phyloP scores from a whole-genome alignment of 2,113 vertebrate genomes.

The Canis aureus region DNA sequence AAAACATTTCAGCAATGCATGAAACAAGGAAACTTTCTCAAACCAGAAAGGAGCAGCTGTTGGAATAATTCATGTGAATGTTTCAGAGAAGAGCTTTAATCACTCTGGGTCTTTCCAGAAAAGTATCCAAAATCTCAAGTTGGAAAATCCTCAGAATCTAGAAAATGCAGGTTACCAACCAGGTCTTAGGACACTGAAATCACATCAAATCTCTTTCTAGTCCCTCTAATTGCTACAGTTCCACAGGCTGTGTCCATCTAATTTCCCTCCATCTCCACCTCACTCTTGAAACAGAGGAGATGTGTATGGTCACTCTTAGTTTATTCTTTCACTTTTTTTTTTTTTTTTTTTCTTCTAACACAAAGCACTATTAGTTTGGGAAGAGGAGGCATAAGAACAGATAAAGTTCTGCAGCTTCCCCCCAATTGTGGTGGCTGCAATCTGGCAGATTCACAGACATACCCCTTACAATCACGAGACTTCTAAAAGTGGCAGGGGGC shows the following conservation, averaged over 20 bases:
- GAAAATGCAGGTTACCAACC: slow-evolving; percentile 8
- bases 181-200: neutral
- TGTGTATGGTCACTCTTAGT: neutral
- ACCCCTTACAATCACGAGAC: neutral
- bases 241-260: neutral
- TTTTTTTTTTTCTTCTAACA: neutral
- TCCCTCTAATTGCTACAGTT: slow-evolving; percentile 4
- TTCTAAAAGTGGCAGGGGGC: neutral
- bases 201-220: neutral
- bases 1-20: slow-evolving; percentile 60
- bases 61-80: slow-evolving; percentile 31
- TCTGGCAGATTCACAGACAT: neutral
- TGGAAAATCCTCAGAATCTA: slow-evolving; percentile 41
- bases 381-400: neutral
- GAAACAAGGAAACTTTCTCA: slow-evolving; percentile 46
- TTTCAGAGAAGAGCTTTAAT: slow-evolving; percentile 34
- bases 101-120: slow-evolving; percentile 28
- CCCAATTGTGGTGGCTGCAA: neutral
- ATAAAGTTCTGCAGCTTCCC: neutral
- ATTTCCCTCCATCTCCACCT: neutral
- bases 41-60: slow-evolving; percentile 62
- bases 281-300: neutral
- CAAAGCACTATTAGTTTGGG: neutral
- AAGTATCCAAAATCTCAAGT: slow-evolving; percentile 46
- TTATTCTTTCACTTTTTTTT: neutral